These are phyloP conservation scores for Typhlichthys subterraneus DNA, from an alignment of 2,797 vertebrate species.

Conservation along the genomic window DNA sequence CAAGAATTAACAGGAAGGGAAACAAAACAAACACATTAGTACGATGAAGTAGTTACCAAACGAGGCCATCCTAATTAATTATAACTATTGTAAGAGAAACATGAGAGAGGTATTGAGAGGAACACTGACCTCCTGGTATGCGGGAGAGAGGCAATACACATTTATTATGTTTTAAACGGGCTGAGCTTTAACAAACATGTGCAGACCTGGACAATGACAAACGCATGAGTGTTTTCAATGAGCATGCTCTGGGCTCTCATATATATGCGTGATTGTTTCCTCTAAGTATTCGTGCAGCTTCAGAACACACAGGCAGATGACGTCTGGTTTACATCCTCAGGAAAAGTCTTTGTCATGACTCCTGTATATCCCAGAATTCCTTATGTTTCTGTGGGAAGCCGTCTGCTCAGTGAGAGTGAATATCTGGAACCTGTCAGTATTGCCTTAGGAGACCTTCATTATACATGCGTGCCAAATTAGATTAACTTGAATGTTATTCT, in stretches of 20 bases:
- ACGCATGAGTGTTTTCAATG: conserved; percentile 48
- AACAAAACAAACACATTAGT: not conserved
- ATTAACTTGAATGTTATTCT: conserved; percentile 76
- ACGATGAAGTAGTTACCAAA: not conserved
- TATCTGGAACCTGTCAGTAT: conserved; percentile 79
- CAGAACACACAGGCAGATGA: conserved; percentile 64
- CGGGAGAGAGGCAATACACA: conserved; percentile 45
- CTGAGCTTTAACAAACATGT: conserved; percentile 57
- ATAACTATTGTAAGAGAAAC: not conserved
- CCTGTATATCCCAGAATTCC: conserved; percentile 64
- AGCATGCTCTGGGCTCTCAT: conserved; percentile 38
- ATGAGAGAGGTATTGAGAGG: not conserved
- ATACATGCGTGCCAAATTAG: conserved; percentile 72
- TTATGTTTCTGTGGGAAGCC: conserved; percentile 53
- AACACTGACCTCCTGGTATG: conserved; percentile 22
- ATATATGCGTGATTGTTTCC: conserved; percentile 60
- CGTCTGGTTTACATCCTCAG: conserved; percentile 68
- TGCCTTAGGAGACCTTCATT: conserved; percentile 66
- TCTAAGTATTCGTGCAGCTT: conserved; percentile 54
- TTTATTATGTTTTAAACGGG: conserved; percentile 41
- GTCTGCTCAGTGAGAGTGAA: conserved; percentile 51
- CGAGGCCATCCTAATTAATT: conserved; percentile 10
- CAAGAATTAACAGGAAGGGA: too few relatives aligned
- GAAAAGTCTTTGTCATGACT: conserved; percentile 63
- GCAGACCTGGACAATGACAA: conserved; percentile 66